Evolutionary conservation across 2,113 vertebrate species (phyloP).

Genomic region (Pagrus major): DNA sequence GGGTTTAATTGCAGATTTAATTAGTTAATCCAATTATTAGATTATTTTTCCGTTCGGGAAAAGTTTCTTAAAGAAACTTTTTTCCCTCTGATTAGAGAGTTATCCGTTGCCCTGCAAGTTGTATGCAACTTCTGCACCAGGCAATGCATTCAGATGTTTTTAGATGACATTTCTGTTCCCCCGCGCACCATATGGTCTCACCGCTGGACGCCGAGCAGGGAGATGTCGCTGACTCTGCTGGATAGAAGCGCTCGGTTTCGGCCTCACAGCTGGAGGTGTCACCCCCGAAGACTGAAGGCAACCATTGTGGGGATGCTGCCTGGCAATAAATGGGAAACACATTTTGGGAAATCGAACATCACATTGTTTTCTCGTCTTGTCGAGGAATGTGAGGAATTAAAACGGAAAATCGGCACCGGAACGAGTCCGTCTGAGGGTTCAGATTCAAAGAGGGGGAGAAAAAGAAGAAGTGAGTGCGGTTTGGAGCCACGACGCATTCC

Average conservation of each 20-base stretch:
- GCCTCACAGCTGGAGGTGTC: conserved; percentile 85
- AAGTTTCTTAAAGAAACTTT: conserved; percentile 24
- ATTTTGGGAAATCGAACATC: conserved; percentile 83
- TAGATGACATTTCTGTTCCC: conserved; percentile 21
- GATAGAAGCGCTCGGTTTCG: conserved; percentile 70
- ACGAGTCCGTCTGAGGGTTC: conserved; percentile 21
- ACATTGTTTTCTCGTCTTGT: conserved; percentile 81
- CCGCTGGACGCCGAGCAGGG: conserved; percentile 57
- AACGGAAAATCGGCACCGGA: conserved; percentile 62
- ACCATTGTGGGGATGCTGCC: conserved; percentile 65
- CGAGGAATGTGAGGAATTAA: conserved; percentile 79
- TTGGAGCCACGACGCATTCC: conserved; percentile 53
- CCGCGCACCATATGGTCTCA: conserved; percentile 71
- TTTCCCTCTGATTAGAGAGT: background rate
- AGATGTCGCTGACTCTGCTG: conserved; percentile 67
- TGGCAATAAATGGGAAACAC: conserved; percentile 89
- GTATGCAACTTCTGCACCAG: conserved; percentile 19
- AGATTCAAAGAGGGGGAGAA: conserved; percentile 12
- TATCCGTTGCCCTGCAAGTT: background rate
- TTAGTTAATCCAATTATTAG: conserved; percentile 24
- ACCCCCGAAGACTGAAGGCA: conserved; percentile 70
- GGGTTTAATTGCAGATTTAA: conserved; percentile 36
- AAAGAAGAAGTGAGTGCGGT: conserved; percentile 9
- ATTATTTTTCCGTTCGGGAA: background rate
- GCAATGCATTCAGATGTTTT: conserved; percentile 7